Evolutionary conservation across 2,888 invertebrate species (phyloP), one percentile per base, ranked within the genome.

Genomic region (Lasioglossum malachurum): DNA sequence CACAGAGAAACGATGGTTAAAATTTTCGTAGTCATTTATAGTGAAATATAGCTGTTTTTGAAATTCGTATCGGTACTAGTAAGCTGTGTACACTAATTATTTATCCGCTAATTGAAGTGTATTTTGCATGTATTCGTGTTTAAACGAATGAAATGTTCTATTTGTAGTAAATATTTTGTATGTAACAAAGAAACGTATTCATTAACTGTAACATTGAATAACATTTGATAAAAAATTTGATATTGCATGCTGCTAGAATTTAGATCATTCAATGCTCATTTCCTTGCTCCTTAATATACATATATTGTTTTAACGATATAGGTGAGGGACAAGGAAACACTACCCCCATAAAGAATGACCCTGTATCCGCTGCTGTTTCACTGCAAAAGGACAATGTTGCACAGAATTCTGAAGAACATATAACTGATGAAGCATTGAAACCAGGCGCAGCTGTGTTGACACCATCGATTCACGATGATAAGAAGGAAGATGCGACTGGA

Each of bases 221-320:
- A 12, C 4, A 2, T n/a, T 57, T 57, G n/a, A 57, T 57, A n/a
- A 23, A 53, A 53, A 53, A 53, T 53, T 53, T 53, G 8, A 53
- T 53, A 53, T 53, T 0, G 53, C 53, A 53, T 53, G n/a, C 23
- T n/a, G 10, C n/a, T n/a, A 53, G 53, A 3, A 10, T 53, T n/a
- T 57, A n/a, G 57, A 57, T 23, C n/a, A 12, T 12, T n/a, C 12
- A 12, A 0, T 57, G 12, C n/a, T 57, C 12, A 23, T 57, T 57
- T n/a, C 12, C 12, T 12, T 57, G 12, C n/a, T 57, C n/a, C n/a
- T 64, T 16, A 19, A 2, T 31, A 0, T 64, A 31, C 27, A 41
- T 67, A 16, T 49, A 31, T 31, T 46, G 4, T n/a, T 75, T 60
- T 72, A 35, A 35, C n/a, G 60, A 83, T 41, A 83, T 41, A 84